Conservation (phyloP, 2,797 vertebrate genomes). For the Thunnus albacares region DNA sequence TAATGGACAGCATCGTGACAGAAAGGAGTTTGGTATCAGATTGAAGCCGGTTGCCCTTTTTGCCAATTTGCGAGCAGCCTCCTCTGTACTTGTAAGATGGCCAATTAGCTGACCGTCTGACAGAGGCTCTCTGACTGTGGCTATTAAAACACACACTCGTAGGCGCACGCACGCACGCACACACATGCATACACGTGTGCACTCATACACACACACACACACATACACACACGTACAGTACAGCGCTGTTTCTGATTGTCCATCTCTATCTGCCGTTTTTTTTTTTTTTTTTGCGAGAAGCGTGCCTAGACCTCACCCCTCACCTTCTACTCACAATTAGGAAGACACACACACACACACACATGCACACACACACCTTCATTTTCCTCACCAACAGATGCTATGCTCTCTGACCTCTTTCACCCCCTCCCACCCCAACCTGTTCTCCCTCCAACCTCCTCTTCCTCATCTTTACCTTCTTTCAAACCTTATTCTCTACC, state of each 20-base stretch:
- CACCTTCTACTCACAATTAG: slow-evolving; percentile 78
- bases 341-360: slow-evolving; percentile 56
- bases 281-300: slow-evolving; percentile 42
- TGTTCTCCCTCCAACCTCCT: slow-evolving; percentile 52
- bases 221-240: slow-evolving; percentile 35
- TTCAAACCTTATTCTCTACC: slow-evolving; percentile 27
- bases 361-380: slow-evolving; percentile 31
- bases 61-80: slow-evolving; percentile 87
- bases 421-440: slow-evolving; percentile 56
- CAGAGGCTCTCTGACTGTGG: slow-evolving; percentile 85
- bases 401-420: slow-evolving; percentile 73
- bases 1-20: slow-evolving; percentile 88
- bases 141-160: slow-evolving; percentile 85
- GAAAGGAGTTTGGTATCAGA: slow-evolving; percentile 86
- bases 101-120: slow-evolving; percentile 89
- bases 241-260: slow-evolving; percentile 66
- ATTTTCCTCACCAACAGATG: slow-evolving; percentile 67
- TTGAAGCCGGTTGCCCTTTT: slow-evolving; percentile 88
- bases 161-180: slow-evolving; percentile 43
- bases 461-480: slow-evolving; percentile 38
- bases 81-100: slow-evolving; percentile 88
- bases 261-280: slow-evolving; percentile 74
- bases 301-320: slow-evolving; percentile 76
- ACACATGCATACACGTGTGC: slow-evolving; percentile 23
- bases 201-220: slow-evolving; percentile 39